These are phyloP conservation scores for Orchesella cincta DNA, from an alignment of 1,140 invertebrate species.

Conservation along the genomic window DNA sequence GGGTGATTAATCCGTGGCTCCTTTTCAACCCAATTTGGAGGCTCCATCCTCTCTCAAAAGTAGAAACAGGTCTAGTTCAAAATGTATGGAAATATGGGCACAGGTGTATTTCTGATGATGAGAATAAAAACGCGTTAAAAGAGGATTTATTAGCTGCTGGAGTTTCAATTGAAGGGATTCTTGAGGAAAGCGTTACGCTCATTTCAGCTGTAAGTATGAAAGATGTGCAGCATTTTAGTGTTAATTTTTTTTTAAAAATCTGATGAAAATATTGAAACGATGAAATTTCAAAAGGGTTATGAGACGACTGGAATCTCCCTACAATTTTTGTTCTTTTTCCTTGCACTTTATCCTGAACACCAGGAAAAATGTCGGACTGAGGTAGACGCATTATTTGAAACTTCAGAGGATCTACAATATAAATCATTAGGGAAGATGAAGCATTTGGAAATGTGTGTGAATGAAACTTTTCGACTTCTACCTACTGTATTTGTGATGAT, in stretches of 20 bases:
- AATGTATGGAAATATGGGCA: background rate
- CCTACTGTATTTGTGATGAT: background rate
- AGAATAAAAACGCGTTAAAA: background rate
- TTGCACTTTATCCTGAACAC: background rate
- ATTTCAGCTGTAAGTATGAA: no score
- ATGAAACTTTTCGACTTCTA: background rate
- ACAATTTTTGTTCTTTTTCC: background rate
- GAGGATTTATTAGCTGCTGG: no score
- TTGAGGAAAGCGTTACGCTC: no score
- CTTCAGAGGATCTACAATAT: background rate
- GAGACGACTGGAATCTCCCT: background rate
- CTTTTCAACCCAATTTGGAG: no score
- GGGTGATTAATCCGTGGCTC: no score
- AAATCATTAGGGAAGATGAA: no score
- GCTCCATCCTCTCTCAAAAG: no score
- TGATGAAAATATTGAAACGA: no score
- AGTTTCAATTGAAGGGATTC: no score
- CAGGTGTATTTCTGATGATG: background rate
- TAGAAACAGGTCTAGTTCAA: slow-evolving; percentile 46
- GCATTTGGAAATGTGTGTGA: background rate
- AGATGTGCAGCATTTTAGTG: no score
- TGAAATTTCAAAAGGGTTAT: background rate
- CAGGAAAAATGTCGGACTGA: background rate
- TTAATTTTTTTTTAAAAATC: no score
- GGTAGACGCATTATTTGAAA: background rate